Conservation (phyloP, 2,113 vertebrate genomes). For the Barbus barbus region DNA sequence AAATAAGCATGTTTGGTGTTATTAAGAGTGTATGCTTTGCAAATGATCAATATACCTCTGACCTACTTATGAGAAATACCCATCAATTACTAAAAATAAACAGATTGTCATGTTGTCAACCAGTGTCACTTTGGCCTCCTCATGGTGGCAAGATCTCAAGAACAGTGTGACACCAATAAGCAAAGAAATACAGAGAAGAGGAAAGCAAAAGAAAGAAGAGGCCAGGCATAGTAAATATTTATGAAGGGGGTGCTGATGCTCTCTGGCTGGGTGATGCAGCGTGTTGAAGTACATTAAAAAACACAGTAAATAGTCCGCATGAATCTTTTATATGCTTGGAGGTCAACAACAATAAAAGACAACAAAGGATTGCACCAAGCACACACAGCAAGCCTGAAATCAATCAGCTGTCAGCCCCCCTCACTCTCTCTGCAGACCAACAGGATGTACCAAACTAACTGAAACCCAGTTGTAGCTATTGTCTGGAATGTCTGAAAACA, state of each 20-base stretch:
- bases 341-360: conserved; percentile 67
- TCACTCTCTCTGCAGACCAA: conserved; percentile 54
- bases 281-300: conserved; percentile 67
- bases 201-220: conserved; percentile 47
- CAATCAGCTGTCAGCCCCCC: conserved; percentile 62
- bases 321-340: conserved; percentile 73
- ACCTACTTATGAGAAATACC: background rate
- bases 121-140: conserved; percentile 23
- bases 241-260: conserved; percentile 56
- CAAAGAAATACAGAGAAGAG: conserved; percentile 4
- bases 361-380: conserved; percentile 60
- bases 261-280: conserved; percentile 48
- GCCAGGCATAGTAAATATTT: conserved; percentile 59
- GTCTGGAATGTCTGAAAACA: background rate
- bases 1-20: too few relatives aligned
- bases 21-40: too few relatives aligned
- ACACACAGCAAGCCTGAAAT: conserved; percentile 53
- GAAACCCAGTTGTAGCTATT: background rate
- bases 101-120: conserved; percentile 1
- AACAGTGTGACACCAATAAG: background rate
- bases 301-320: conserved; percentile 64
- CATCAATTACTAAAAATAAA: conserved; percentile 12
- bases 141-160: conserved; percentile 12
- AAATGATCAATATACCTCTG: background rate
- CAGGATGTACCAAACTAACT: conserved; percentile 35